Percentiles rank a stretch among this genome's conserved stretches.
Conservation (phyloP, 2,113 vertebrate genomes). For the Apistogramma diplotaenia region DNA sequence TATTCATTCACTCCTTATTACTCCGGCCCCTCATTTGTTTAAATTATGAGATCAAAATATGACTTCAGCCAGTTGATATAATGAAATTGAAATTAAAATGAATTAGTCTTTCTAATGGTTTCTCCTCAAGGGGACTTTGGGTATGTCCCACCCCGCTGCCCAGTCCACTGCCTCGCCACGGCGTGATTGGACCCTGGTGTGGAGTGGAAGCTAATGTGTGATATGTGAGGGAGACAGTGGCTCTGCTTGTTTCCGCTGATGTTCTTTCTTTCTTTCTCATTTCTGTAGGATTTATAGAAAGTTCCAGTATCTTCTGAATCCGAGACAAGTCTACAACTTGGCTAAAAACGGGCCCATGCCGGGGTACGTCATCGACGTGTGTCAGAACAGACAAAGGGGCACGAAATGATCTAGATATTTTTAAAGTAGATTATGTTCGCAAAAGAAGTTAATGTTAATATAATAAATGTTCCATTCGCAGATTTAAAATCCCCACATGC, state of each 20-base stretch:
- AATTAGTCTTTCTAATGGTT: conserved; percentile 82
- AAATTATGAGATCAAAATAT: conserved; percentile 81
- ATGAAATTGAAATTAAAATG: conserved; percentile 81
- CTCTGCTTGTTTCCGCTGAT: neutral
- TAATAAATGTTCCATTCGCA: accelerated
- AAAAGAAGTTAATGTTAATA: neutral
- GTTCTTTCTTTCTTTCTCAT: conserved; percentile 8
- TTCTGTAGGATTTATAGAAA: conserved; percentile 89
- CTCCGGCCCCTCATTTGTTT: conserved; percentile 70
- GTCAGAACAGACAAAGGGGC: neutral
- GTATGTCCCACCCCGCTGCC: conserved; percentile 53
- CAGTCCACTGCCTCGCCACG: conserved; percentile 24
- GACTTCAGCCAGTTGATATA: conserved; percentile 79
- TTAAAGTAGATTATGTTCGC: neutral
- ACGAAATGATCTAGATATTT: accelerated
- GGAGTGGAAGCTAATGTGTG: neutral
- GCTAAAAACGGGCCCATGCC: conserved; percentile 90
- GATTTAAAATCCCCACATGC: neutral
- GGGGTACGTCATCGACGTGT: conserved; percentile 74
- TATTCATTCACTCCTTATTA: conserved; percentile 78
- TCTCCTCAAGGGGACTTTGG: conserved; percentile 64
- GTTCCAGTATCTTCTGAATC: conserved; percentile 94
- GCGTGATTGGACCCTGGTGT: conserved; percentile 12
- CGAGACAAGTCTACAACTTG: conserved; percentile 93
- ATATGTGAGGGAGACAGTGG: neutral